Conservation (phyloP, 2,113 vertebrate species). For the Larimichthys polyactis region DNA sequence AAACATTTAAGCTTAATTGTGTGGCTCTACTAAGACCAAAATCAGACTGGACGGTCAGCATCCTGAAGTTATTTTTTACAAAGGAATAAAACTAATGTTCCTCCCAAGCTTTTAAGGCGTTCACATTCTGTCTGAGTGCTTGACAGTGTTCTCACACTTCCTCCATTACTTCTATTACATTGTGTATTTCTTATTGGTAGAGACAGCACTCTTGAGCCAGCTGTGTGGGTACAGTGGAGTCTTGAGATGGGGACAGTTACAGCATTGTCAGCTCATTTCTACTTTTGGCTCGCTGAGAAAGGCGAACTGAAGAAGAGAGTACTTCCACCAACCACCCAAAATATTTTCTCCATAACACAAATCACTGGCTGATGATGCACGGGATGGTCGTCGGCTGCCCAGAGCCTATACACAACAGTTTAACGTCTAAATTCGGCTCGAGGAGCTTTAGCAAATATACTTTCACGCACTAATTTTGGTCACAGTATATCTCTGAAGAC, state of each 20-base stretch:
- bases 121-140: slow-evolving; percentile 35
- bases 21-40: slow-evolving; percentile 27
- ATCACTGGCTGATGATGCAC: slow-evolving; percentile 48
- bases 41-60: slow-evolving; percentile 23
- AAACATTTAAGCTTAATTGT: slow-evolving; percentile 69
- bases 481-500: slow-evolving; percentile 13
- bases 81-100: slow-evolving; percentile 42
- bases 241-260: neutral
- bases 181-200: slow-evolving; percentile 32
- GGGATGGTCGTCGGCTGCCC: slow-evolving; percentile 64
- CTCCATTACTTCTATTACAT: slow-evolving; percentile 59
- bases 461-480: slow-evolving; percentile 12
- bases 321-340: neutral
- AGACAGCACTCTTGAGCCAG: slow-evolving; percentile 26
- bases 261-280: slow-evolving; percentile 8
- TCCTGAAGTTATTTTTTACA: slow-evolving; percentile 45
- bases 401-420: slow-evolving; percentile 38
- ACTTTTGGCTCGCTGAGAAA: slow-evolving; percentile 18
- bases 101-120: slow-evolving; percentile 43
- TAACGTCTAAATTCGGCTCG: slow-evolving; percentile 48
- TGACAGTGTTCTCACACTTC: slow-evolving; percentile 36
- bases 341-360: neutral
- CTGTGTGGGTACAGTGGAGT: slow-evolving; percentile 10
- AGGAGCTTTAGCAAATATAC: slow-evolving; percentile 11
- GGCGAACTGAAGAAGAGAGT: neutral